A percentile compares a stretch with the other conserved stretches of the same genome.
Evolutionary conservation across 1,140 invertebrate genomes (phyloP).

Genomic region (Gryllus bimaculatus): DNA sequence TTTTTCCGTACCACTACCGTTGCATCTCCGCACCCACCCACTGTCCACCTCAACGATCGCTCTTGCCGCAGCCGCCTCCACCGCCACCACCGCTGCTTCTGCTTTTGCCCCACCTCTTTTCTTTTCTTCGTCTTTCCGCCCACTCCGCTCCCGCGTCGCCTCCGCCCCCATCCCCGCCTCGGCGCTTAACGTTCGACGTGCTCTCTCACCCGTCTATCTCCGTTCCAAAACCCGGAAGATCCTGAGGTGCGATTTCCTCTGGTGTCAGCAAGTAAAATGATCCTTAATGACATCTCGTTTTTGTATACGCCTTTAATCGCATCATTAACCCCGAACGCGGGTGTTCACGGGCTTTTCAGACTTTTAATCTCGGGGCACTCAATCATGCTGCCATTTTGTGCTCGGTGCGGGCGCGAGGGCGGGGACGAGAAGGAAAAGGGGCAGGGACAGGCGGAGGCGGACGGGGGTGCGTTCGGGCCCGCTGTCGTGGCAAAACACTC

Average conservation of each 20-base stretch:
- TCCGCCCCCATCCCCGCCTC: too few species aligned
- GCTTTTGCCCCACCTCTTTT: background rate
- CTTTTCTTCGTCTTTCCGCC: background rate
- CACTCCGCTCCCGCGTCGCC: too few species aligned
- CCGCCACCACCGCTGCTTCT: background rate
- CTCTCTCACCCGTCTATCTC: background rate
- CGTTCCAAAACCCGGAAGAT: background rate
- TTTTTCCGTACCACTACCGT: too few species aligned
- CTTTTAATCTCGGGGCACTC: background rate
- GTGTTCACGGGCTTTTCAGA: background rate
- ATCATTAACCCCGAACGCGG: background rate
- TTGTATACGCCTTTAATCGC: background rate
- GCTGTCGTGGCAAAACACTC: background rate
- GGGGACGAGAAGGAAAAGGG: background rate
- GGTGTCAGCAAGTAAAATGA: background rate
- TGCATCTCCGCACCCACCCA: too few species aligned
- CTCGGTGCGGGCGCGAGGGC: background rate
- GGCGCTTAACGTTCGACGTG: background rate
- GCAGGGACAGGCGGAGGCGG: background rate
- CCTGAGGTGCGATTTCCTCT: background rate
- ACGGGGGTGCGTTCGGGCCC: background rate
- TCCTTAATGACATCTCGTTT: constrained; percentile 1
- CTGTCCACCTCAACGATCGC: too few species aligned
- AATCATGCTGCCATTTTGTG: background rate
- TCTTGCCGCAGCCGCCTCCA: too few species aligned